Evolutionary conservation across 2,113 vertebrate species (phyloP).

Genomic region (Panurus biarmicus): DNA sequence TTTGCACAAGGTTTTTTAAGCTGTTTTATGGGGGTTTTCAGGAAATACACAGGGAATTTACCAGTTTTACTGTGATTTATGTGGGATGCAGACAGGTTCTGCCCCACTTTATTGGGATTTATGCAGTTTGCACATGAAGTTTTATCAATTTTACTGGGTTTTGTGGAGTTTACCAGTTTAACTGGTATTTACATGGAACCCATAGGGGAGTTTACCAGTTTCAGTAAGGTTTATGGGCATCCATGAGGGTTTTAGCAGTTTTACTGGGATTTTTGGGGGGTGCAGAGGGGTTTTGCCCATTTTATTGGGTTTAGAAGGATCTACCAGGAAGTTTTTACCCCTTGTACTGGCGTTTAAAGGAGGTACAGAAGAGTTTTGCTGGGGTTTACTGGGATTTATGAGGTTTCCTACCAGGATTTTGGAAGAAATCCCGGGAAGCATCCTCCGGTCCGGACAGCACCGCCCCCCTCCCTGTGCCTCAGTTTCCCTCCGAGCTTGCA

Average conservation of each 20-base stretch:
- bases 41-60: rapidly evolving
- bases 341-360: neutral
- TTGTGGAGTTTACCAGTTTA: neutral
- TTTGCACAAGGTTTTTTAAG: neutral
- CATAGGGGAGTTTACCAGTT: neutral
- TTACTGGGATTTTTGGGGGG: neutral
- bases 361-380: rapidly evolving
- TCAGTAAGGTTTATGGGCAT: neutral
- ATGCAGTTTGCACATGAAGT: rapidly evolving
- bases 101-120: neutral
- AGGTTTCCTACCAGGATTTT: neutral
- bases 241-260: neutral
- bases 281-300: neutral
- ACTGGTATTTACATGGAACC: neutral
- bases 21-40: neutral
- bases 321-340: rapidly evolving
- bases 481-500: neutral
- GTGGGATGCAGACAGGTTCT: no score
- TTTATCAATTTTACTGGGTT: neutral
- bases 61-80: neutral
- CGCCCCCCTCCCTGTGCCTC: rapidly evolving
- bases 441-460: neutral
- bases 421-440: neutral
- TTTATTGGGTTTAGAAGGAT: neutral
- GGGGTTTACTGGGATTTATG: neutral